phyloP scores from a whole-genome alignment of 2,113 vertebrate genomes.

The Phylloscopus trochilus region DNA sequence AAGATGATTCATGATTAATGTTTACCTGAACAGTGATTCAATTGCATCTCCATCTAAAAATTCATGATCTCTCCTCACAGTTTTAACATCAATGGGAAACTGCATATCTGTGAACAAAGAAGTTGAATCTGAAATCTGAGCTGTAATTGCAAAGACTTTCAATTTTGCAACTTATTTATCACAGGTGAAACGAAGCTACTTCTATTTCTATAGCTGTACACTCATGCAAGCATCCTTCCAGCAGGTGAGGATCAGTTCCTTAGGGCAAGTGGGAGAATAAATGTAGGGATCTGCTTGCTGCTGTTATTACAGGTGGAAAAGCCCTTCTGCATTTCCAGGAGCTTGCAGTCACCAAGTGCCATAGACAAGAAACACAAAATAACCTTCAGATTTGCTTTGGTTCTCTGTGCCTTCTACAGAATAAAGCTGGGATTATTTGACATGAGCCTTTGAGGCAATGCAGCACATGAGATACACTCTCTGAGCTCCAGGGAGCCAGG shows the following conservation, averaged over 20 bases:
- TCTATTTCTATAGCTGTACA: not conserved
- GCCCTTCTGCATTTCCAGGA: not conserved
- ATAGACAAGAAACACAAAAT: not conserved
- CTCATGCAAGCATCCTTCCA: not conserved
- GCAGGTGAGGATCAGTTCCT: not conserved
- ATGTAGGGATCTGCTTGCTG: not conserved
- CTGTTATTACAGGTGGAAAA: not conserved
- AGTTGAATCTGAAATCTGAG: not conserved
- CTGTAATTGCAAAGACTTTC: not conserved
- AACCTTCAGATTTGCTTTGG: not conserved
- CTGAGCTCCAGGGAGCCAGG: not conserved
- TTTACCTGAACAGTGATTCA: conserved; percentile 80
- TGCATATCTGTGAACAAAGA: conserved; percentile 70
- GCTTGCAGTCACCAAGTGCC: not conserved
- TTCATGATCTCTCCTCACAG: conserved; percentile 77
- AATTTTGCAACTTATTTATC: not conserved
- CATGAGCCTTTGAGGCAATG: not conserved
- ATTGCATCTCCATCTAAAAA: conserved; percentile 78
- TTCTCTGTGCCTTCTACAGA: not conserved
- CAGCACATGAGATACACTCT: fast-evolving
- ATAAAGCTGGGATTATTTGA: not conserved
- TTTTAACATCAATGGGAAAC: conserved; percentile 77
- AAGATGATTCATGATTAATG: not conserved
- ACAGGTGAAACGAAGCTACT: not conserved
- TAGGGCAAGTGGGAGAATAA: not conserved